Percentiles rank a stretch among this genome's conserved stretches.
These are phyloP conservation scores for Xenus cinereus DNA, from an alignment of 2,113 vertebrate species.

Conservation along the genomic window DNA sequence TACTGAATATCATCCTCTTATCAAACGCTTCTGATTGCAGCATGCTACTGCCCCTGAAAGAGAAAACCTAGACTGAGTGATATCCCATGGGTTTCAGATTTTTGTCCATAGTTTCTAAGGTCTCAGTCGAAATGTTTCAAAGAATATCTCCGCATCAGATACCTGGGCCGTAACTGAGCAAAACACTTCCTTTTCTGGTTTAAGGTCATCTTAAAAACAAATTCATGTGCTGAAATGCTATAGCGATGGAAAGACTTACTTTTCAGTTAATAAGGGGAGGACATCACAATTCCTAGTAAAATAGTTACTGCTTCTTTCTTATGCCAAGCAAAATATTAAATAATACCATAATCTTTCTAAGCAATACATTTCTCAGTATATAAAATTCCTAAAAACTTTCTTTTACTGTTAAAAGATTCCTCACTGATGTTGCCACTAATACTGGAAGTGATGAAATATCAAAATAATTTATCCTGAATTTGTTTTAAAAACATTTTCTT, in stretches of 20 bases:
- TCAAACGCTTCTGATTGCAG: background rate
- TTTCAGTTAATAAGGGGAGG: background rate
- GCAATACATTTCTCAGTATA: background rate
- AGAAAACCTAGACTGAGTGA: background rate
- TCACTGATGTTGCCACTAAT: background rate
- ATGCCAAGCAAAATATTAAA: background rate
- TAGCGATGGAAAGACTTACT: background rate
- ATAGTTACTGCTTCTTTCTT: background rate
- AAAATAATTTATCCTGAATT: background rate
- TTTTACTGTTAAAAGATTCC: background rate
- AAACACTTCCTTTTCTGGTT: background rate
- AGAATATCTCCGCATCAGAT: background rate
- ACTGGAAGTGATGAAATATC: background rate
- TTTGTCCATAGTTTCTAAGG: background rate
- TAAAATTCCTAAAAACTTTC: background rate
- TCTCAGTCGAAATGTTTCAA: background rate
- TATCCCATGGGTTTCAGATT: background rate
- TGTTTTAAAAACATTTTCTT: background rate
- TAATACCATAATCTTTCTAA: background rate
- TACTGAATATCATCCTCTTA: background rate
- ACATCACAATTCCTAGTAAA: background rate
- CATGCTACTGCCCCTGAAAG: background rate
- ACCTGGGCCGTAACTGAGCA: background rate
- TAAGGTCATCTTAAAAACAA: background rate
- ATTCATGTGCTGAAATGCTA: background rate